Conservation (phyloP, 2,888 invertebrate genomes). For the Campoplex nolae region DNA sequence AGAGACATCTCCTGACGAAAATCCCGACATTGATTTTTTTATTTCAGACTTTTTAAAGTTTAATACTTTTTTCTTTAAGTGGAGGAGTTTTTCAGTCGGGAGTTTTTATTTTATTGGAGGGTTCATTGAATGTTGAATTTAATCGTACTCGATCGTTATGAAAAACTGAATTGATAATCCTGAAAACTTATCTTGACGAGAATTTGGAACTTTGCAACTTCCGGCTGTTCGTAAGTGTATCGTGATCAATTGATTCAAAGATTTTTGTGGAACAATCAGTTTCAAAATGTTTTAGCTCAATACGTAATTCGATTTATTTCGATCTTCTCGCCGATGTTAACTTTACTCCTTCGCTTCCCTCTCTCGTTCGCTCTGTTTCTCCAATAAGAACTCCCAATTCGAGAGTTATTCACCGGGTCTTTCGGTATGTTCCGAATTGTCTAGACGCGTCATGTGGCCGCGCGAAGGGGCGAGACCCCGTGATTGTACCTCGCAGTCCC, state of each 20-base stretch:
- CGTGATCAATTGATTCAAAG: neutral
- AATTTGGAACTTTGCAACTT: neutral
- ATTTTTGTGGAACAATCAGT: neutral
- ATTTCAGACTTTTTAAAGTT: too few relatives aligned
- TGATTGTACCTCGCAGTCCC: conserved; percentile 18
- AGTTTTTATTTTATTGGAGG: too few relatives aligned
- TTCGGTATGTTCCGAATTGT: conserved; percentile 35
- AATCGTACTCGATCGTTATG: too few relatives aligned
- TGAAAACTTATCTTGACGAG: too few relatives aligned
- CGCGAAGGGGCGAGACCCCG: conserved; percentile 25
- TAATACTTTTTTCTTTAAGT: too few relatives aligned
- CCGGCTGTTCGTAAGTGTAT: neutral
- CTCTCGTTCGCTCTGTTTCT: neutral
- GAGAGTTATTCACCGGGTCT: conserved; percentile 31
- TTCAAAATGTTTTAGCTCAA: neutral
- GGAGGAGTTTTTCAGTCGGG: too few relatives aligned
- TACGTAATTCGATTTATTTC: neutral
- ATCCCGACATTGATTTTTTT: too few relatives aligned
- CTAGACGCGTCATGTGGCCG: conserved; percentile 60
- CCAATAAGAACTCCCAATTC: conserved; percentile 42
- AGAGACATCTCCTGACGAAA: too few relatives aligned
- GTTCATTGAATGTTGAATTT: too few relatives aligned
- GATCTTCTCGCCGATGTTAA: neutral
- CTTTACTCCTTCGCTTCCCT: neutral
- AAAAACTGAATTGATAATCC: too few relatives aligned